Percentiles rank a stretch among this genome's conserved stretches.
phyloP scores from a whole-genome alignment of 1,140 invertebrate species.

The Latrodectus geometricus region DNA sequence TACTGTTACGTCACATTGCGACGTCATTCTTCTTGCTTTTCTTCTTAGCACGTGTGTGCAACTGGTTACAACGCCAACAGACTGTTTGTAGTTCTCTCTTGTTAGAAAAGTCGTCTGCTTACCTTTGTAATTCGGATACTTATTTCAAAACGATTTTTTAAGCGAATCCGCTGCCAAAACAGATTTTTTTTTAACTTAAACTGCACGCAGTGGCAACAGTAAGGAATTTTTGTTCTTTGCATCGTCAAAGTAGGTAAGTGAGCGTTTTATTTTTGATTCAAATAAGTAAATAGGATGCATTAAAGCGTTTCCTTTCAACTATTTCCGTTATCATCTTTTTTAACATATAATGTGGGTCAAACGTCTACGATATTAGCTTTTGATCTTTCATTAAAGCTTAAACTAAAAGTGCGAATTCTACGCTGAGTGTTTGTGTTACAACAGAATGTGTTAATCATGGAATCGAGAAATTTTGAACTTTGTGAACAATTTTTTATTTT shows the following conservation, averaged over 20 bases:
- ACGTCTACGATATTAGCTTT: neutral
- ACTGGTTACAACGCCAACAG: conserved; percentile 41
- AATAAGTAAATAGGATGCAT: neutral
- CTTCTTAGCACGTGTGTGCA: conserved; percentile 31
- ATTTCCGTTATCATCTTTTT: neutral
- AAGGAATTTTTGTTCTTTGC: neutral
- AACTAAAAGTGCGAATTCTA: neutral
- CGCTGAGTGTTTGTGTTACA: too few species aligned
- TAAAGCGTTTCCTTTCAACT: neutral
- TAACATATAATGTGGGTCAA: neutral
- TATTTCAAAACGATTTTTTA: neutral
- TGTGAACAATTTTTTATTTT: too few species aligned
- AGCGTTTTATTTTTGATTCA: neutral
- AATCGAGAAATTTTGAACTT: too few species aligned
- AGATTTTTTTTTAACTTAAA: neutral
- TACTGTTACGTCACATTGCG: conserved; percentile 7
- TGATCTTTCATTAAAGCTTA: neutral
- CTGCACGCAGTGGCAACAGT: neutral
- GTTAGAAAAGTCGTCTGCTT: conserved; percentile 1
- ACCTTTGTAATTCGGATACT: conserved; percentile 10
- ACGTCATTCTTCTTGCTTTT: conserved; percentile 1
- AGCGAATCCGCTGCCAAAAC: neutral
- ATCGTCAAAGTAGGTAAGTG: neutral
- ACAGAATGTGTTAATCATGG: too few species aligned
- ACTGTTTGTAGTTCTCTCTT: conserved; percentile 8